Percentiles rank a stretch among this genome's conserved stretches.
phyloP scores from a whole-genome alignment of 2,113 vertebrate species.

The Tetrao urogallus region DNA sequence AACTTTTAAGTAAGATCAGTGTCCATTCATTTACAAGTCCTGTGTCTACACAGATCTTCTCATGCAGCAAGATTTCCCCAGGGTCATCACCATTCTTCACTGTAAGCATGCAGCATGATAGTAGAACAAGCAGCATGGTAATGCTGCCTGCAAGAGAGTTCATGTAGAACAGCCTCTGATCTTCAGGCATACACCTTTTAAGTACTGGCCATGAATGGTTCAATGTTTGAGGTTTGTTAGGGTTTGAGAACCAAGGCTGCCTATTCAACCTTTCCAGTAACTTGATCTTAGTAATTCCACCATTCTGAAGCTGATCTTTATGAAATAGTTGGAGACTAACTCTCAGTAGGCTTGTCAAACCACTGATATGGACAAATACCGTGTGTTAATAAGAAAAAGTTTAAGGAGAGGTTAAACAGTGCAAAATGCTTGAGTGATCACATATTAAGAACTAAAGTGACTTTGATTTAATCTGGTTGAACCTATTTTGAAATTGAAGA shows the following conservation, averaged over 20 bases:
- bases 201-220: neutral
- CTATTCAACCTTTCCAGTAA: neutral
- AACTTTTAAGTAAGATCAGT: neutral
- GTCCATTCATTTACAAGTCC: neutral
- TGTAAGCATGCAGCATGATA: neutral
- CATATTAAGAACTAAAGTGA: neutral
- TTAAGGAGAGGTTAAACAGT: neutral
- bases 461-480: neutral
- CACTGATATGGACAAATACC: neutral
- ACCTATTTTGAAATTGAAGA: neutral
- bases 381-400: neutral
- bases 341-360: neutral
- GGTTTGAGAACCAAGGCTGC: neutral
- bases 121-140: neutral
- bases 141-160: neutral
- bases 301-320: neutral
- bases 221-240: neutral
- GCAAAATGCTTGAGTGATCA: neutral
- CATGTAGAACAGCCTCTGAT: accelerated
- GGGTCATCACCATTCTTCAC: neutral
- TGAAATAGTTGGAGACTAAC: neutral
- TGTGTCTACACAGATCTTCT: neutral
- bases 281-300: neutral
- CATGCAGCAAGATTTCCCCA: neutral
- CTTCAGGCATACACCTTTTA: neutral